These are phyloP conservation scores for Chrysina gloriosa DNA, from an alignment of 2,888 invertebrate genomes.

Conservation along the genomic window DNA sequence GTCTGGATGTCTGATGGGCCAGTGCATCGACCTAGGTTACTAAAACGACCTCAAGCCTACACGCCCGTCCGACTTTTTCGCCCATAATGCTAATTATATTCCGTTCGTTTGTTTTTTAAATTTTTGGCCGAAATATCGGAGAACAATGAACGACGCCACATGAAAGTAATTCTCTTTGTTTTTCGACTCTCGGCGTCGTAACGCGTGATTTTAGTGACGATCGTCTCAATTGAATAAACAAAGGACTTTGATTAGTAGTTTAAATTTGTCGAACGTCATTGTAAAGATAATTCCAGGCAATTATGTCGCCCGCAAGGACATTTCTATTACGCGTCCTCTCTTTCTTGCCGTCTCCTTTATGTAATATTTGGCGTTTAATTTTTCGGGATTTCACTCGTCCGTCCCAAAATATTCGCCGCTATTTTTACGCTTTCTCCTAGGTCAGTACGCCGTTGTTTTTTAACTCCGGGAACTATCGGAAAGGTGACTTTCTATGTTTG, in stretches of 20 bases:
- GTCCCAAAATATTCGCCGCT: neutral
- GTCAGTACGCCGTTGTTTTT: conserved; percentile 19
- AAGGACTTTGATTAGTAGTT: too few relatives aligned
- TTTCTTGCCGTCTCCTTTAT: neutral
- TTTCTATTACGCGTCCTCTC: neutral
- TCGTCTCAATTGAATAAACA: neutral
- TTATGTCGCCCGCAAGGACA: neutral
- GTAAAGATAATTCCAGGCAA: too few relatives aligned
- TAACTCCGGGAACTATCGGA: conserved; percentile 17
- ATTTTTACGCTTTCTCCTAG: conserved; percentile 28
- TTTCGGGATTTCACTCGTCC: too few relatives aligned
- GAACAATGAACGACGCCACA: neutral
- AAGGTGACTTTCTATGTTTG: conserved; percentile 34
- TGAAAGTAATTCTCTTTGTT: neutral
- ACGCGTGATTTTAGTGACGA: neutral
- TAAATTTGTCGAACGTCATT: too few relatives aligned
- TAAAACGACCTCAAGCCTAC: conserved; percentile 47
- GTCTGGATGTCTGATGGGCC: conserved; percentile 40
- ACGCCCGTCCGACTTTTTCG: conserved; percentile 13
- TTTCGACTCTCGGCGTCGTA: neutral
- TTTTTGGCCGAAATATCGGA: neutral
- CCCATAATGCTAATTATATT: conserved; percentile 7
- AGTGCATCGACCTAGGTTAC: conserved; percentile 46
- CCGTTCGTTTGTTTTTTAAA: neutral
- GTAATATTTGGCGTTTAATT: neutral